Evolutionary conservation across 1,140 invertebrate genomes (phyloP).

Genomic region (Musca domestica): DNA sequence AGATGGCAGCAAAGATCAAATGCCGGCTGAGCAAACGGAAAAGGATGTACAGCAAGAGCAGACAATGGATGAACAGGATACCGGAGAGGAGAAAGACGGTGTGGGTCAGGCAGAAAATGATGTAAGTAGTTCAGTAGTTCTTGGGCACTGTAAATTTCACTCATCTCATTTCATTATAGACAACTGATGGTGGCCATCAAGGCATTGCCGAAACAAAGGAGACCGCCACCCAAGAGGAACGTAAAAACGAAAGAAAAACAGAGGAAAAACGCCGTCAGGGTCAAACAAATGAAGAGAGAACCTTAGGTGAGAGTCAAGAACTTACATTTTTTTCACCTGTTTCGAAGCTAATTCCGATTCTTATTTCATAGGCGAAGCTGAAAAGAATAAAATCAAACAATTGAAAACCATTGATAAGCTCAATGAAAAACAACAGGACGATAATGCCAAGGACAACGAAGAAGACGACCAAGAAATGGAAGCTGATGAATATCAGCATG

Average conservation of each 20-base stretch:
- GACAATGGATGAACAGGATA: constrained; percentile 50
- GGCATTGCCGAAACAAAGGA: constrained; percentile 57
- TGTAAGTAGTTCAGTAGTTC: constrained; percentile 44
- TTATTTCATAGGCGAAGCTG: constrained; percentile 51
- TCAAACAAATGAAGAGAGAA: constrained; percentile 61
- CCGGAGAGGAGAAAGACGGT: constrained; percentile 62
- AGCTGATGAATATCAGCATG: constrained; percentile 73
- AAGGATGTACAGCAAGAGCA: constrained; percentile 47
- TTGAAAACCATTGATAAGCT: constrained; percentile 60
- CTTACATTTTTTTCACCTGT: neutral
- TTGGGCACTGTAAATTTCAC: neutral
- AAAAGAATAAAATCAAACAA: constrained; percentile 58
- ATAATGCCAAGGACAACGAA: constrained; percentile 53
- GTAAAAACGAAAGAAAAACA: constrained; percentile 47
- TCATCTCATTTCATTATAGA: constrained; percentile 32
- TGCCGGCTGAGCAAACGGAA: constrained; percentile 38
- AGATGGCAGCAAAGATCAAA: constrained; percentile 47
- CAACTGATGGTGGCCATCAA: constrained; percentile 59
- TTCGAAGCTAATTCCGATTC: neutral
- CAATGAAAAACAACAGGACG: constrained; percentile 55
- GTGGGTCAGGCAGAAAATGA: constrained; percentile 64
- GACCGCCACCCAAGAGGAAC: constrained; percentile 50
- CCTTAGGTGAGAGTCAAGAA: constrained; percentile 57
- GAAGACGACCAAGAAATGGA: constrained; percentile 57
- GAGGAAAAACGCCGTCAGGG: constrained; percentile 47